Evolutionary conservation across 2,888 invertebrate genomes (phyloP).

Genomic region (Zonitis immaculata): DNA sequence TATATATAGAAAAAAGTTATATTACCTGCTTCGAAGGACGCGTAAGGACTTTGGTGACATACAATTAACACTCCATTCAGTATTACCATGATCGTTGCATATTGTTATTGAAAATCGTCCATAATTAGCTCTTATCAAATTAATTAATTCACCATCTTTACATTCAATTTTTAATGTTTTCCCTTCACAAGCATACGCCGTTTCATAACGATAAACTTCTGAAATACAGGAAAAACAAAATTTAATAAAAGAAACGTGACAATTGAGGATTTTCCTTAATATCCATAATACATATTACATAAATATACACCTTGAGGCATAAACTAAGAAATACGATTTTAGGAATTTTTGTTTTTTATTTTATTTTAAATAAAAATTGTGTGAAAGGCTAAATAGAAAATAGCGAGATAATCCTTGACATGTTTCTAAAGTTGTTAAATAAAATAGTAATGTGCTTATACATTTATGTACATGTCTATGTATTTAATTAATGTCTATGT

Average conservation of each 20-base stretch:
- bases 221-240: constrained; percentile 25
- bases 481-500: constrained; percentile 1
- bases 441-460: constrained; percentile 8
- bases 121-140: constrained; percentile 90
- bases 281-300: too few species aligned
- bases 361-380: not conserved
- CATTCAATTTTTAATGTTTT: constrained; percentile 86
- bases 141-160: constrained; percentile 82
- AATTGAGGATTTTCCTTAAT: not conserved
- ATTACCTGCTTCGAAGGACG: constrained; percentile 82
- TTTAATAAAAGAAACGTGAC: not conserved
- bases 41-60: constrained; percentile 85
- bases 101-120: constrained; percentile 92
- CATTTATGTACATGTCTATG: constrained; percentile 7
- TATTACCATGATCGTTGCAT: constrained; percentile 93
- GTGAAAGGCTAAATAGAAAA: constrained; percentile 9
- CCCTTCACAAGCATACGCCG: constrained; percentile 92
- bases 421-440: constrained; percentile 9
- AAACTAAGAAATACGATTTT: not conserved
- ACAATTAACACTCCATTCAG: constrained; percentile 96
- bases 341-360: not conserved
- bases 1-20: too few species aligned
- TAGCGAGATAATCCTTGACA: constrained; percentile 13
- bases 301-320: not conserved
- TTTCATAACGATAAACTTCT: constrained; percentile 78